These are phyloP conservation scores for Latrodectus hesperus DNA, from an alignment of 2,888 invertebrate genomes.

Conservation along the genomic window DNA sequence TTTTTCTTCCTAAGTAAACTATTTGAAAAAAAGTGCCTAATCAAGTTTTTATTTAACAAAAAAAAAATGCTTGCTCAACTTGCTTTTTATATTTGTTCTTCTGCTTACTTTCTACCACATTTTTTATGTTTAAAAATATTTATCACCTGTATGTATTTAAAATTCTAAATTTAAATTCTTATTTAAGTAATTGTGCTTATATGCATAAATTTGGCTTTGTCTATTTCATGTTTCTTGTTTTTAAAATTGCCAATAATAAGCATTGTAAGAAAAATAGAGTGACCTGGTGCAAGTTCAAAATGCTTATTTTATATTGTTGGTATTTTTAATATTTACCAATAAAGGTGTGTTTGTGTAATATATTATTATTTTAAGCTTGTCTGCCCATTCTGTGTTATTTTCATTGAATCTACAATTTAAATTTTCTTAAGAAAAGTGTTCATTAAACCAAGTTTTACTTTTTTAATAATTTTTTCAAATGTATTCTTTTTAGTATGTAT, in stretches of 20 bases:
- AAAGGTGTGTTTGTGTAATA: not conserved
- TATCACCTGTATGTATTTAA: no score
- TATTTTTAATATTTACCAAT: constrained; percentile 15
- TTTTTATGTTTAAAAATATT: not conserved
- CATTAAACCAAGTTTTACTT: not conserved
- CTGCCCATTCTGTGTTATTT: no score
- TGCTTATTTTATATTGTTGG: constrained; percentile 16
- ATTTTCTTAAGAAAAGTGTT: not conserved
- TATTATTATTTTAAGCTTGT: no score
- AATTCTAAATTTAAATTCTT: not conserved
- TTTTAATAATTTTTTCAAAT: not conserved
- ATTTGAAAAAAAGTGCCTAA: no score
- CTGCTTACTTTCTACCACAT: not conserved
- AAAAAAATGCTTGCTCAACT: not conserved
- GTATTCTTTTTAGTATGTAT: constrained; percentile 14
- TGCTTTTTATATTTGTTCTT: not conserved
- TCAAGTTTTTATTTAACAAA: not conserved
- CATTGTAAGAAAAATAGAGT: constrained; percentile 18
- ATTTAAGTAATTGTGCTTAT: not conserved
- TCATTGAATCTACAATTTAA: not conserved
- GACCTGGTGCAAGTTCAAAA: constrained; percentile 44
- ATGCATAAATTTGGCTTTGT: not conserved
- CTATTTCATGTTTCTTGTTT: not conserved
- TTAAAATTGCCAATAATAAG: constrained; percentile 19
- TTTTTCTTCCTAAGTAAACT: no score